Base-by-base conservation (phyloP, 2,888 invertebrate species). In the Ptycholaimellus sp. region DNA sequence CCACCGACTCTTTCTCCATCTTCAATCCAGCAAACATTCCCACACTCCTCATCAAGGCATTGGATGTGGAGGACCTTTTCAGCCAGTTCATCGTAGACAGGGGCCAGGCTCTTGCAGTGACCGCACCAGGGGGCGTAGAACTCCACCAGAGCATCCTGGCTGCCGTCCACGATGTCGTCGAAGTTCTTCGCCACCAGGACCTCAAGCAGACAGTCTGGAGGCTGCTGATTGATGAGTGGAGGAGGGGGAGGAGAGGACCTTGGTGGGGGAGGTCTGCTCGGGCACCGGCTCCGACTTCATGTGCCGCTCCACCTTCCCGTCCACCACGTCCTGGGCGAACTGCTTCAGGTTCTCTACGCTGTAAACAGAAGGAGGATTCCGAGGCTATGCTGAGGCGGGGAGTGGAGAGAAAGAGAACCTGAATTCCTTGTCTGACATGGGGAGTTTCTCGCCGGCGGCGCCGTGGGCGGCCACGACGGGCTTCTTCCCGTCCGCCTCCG, bases 121-220 rank as follows among this genome's bases (percentile, higher is more conserved):
- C 93, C 90, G 60, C 85, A 87, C 90, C 90, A 93, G 1, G 90
- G 90, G 25, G 93, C 93, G 62, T 96, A 96, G 67, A 96, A 96
- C 65, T 99, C 93, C 48, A 96, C 71, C 30, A 99, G 69, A 2
- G 81, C 80, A 59, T 99, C 96, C 57, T 82, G 76, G 23, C 69
- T 76, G 50, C 79, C 76, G 58, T 93, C 76, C 2, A 72, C 73
- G 1, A 96, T 82, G 38, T 90, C 79, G 57, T 87, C 77, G 64
- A 93, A 96, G 68, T 90, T 96, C 66, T 82, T 82, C 44, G 76
- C 93, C 7, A 99, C 96, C 3, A 81, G 83, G 28, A 83, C 73
- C 62, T 65, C 48, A 17, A 56, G 23, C 14, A 29, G 3, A n/a
- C n/a, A n/a, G n/a, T n/a, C n/a, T n/a, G n/a, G n/a, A n/a, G n/a